Base-by-base conservation (phyloP, 2,797 vertebrate species). In the Jordanella pulchra region DNA sequence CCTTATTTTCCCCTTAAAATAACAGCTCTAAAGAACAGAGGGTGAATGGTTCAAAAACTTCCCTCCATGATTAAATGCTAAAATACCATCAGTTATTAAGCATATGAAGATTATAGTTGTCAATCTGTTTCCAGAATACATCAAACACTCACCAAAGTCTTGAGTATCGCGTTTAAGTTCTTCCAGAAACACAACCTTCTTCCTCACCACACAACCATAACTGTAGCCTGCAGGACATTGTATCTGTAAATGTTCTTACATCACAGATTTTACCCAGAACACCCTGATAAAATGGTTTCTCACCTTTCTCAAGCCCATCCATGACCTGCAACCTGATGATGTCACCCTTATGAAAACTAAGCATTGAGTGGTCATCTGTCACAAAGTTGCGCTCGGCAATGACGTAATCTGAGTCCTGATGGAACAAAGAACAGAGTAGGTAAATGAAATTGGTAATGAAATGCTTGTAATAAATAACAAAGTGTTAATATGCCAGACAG, bases 331-430 rank as follows among this genome's bases (percentile, higher is more conserved):
- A 89, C 77, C 95, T 95, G 89, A 99, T 97, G 86, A 99, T 93
- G 89, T 99, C 98, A 4, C 98, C 98, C 90, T 99, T 99, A 91
- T 99, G 97, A 89, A 99, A 99, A 81, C 92, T 95, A 79, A 99
- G 94, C 86, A 92, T 92, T 0, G 89, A 27, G 4, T 91, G 80
- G 1, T 96, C 95, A 27, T 97, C 95, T 0, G 96, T 95, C 79
- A 96, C 92, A 84, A 96, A 96, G 93, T 95, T 98, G 76, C 95
- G 95, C 86, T 99, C 96, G 0, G 97, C 98, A 1, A 99, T 95
- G 83, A 98, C 95, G 0, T 98, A 99, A 79, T 97, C 95, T 0
- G 98, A 99, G 86, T 97, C 97, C 98, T 99, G 84, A 17, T n/a
- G 27, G 15, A 21, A 11, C 10, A 67, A 71, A 18, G 17, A 55